Conservation (phyloP, 2,113 vertebrate genomes). For the Scatophagus argus region DNA sequence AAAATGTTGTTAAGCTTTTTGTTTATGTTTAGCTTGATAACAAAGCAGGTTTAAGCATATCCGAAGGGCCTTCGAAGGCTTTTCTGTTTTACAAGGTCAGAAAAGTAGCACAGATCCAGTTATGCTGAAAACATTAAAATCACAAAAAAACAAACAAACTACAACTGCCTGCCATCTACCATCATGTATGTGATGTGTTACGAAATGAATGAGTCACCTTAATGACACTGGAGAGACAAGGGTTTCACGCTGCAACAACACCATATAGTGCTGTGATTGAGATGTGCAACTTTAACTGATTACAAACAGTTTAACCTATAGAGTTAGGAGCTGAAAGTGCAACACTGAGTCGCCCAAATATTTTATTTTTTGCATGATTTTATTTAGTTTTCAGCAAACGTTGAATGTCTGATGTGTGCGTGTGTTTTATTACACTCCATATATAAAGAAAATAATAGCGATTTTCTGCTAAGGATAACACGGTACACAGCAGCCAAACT, state of each 20-base stretch:
- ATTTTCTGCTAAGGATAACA: conserved; percentile 23
- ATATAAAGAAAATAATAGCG: conserved; percentile 7
- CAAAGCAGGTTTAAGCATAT: not conserved
- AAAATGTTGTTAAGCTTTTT: not conserved
- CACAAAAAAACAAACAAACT: too few species aligned
- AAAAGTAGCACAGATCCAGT: not conserved
- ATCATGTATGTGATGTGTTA: not conserved
- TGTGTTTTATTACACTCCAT: conserved; percentile 17
- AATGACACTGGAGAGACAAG: not conserved
- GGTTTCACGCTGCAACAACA: not conserved
- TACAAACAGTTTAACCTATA: not conserved
- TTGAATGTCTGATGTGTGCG: not conserved
- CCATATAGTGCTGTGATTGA: not conserved
- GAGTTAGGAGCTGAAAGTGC: not conserved
- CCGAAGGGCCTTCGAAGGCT: not conserved
- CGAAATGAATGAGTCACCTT: not conserved
- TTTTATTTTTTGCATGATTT: not conserved
- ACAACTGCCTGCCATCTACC: too few species aligned
- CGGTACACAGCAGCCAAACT: conserved; percentile 23
- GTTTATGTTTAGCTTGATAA: not conserved
- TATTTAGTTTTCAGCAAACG: not conserved
- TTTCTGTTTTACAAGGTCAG: not conserved
- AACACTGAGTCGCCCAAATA: not conserved
- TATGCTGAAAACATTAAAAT: not conserved
- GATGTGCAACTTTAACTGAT: not conserved